Evolutionary conservation across 2,797 vertebrate genomes (phyloP), one percentile per base, ranked within the genome.

Genomic region (Botia almorhae): DNA sequence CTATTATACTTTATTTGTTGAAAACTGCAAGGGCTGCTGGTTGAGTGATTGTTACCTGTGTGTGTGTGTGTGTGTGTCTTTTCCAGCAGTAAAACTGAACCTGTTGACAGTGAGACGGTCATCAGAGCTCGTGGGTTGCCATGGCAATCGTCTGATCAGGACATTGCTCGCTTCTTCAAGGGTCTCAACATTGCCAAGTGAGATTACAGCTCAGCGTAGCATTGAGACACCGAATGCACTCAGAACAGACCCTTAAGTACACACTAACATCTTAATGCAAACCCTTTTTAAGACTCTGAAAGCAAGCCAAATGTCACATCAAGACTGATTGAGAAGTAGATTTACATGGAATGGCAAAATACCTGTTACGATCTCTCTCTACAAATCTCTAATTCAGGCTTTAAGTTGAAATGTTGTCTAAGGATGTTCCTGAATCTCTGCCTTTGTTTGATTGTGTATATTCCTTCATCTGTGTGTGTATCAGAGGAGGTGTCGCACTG

Each of bases 171-270:
- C 23, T 99, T 99, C 93, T 98, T 98, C 90, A 98, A 97, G 93
- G 97, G 97, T 84, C 97, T 99, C 84, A 98, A 98, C 87, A 98
- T 99, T 82, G 96, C 97, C 86, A 98, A 97, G 97, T 99, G 92
- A 26, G 94, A 78, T 29, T 76, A 64, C 23, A 53, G 46, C 55
- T 70, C 36, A 33, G n/a, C 11, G 48, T 26, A 33, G 53, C 48
- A 16, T 21, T 73, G 61, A 80, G 64, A 80, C 21, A 67, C 36
- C 17, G 70, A 33, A 61, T 21, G 23, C 43, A 60, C 33, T 65
- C 51, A 56, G 60, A 65, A 73, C 73, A 68, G 33, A 80, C 19
- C 60, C 50, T 56, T 80, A 58, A 80, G 61, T 29, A 74, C 78
- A 67, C 70, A 74, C 68, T 74, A 80, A 74, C 36, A 56, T 36